Base-by-base conservation (phyloP, 2,113 vertebrate genomes). In the Illadopsis cleaveri region DNA sequence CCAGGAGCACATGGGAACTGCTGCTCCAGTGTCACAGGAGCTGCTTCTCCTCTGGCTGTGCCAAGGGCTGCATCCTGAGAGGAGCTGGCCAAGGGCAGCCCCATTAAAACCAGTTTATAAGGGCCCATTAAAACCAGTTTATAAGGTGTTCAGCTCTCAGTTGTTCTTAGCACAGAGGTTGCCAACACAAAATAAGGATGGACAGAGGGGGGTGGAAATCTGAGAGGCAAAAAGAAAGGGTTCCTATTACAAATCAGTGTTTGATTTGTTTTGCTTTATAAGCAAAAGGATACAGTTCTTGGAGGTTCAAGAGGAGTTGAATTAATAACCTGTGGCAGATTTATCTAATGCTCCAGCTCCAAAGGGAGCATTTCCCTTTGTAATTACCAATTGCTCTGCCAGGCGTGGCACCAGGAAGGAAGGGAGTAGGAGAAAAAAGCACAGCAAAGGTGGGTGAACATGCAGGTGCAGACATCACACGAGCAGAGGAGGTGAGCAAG, bases 401-500 rank as follows among this genome's bases (percentile, higher is more conserved):
- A 86, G 75, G 33, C 0, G 0, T 51, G 69, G 91, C 72, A 76
- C 38, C 20, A 0, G 64, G 33, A 57, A 80, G 40, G 68, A 77
- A 64, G 45, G 5, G 22, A 24, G 76, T 8, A 81, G 79, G 72
- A 94, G 51, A 37, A 73, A 33, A 58, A 28, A 33, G 50, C 44
- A 30, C 27, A 81, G 37, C 60, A 12, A 28, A 77, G 56, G 37
- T 35, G 45, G 68, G 75, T 45, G 69, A 68, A 65, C 51, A 33
- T 70, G 88, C 87, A 92, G 64, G 50, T 21, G 53, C 86, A 77
- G 65, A 61, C 77, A 77, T 28, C 28, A 21, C 5, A 6, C 0
- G 0, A 58, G 83, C 3, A 0, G 15, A 84, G 44, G 31, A 56
- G 40, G 17, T 8, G 27, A 89, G 79, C 0, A 0, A 86, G 38